phyloP scores from a whole-genome alignment of 2,797 vertebrate genomes.

The Schizothorax lantsangensis region DNA sequence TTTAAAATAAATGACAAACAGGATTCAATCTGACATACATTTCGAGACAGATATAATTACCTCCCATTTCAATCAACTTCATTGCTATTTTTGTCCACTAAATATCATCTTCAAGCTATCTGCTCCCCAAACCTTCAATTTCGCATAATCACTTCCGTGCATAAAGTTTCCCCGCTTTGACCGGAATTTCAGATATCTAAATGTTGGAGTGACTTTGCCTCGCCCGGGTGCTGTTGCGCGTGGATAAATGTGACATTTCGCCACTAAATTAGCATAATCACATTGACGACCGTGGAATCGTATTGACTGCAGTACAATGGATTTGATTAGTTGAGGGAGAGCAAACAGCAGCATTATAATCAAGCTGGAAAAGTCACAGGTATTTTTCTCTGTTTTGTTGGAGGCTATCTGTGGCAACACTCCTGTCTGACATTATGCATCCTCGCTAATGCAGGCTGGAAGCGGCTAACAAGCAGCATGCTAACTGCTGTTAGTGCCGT shows the following conservation, averaged over 20 bases:
- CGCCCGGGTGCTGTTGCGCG: conserved; percentile 64
- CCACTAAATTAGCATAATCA: conserved; percentile 81
- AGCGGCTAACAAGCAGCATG: conserved; percentile 48
- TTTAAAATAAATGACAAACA: conserved; percentile 36
- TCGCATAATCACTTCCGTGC: conserved; percentile 75
- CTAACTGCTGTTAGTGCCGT: conserved; percentile 51
- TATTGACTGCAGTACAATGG: conserved; percentile 76
- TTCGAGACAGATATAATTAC: conserved; percentile 72
- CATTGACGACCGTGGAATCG: conserved; percentile 77
- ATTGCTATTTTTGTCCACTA: conserved; percentile 71
- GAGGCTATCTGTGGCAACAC: conserved; percentile 55
- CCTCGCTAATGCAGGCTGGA: conserved; percentile 47
- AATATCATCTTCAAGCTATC: conserved; percentile 72
- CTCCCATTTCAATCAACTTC: conserved; percentile 77
- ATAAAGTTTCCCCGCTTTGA: conserved; percentile 71
- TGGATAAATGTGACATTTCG: conserved; percentile 79
- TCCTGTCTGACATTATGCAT: conserved; percentile 53
- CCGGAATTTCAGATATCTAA: conserved; percentile 78
- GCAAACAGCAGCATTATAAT: conserved; percentile 73
- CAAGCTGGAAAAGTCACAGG: conserved; percentile 68
- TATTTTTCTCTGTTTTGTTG: conserved; percentile 66
- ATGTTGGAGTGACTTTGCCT: conserved; percentile 69
- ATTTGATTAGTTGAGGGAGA: conserved; percentile 78
- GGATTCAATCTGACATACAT: conserved; percentile 46
- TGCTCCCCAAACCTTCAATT: conserved; percentile 77